Evolutionary conservation across 2,797 vertebrate genomes (phyloP).

Genomic region (Sus cebifrons): DNA sequence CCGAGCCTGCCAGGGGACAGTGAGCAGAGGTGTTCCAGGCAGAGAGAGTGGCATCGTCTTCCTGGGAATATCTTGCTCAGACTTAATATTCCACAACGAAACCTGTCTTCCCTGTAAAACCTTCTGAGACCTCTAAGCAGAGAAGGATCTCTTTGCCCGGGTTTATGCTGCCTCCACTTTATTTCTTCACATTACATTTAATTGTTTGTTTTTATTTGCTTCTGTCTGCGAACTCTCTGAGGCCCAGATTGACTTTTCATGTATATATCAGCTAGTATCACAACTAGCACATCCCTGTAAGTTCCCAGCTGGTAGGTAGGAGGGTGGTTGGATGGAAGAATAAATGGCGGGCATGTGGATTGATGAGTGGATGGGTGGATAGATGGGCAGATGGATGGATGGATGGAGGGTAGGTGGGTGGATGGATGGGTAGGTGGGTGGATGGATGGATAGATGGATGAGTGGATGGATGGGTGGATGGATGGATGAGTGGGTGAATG

Average conservation of each 20-base stretch:
- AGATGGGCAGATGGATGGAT: not conserved
- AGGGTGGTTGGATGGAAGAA: not conserved
- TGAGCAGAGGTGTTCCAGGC: not conserved
- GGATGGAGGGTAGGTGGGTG: not conserved
- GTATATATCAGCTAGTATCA: not conserved
- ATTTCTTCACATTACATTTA: not conserved
- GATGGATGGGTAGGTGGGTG: not conserved
- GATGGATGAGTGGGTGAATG: not conserved
- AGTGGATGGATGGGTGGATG: not conserved
- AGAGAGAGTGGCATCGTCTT: fast-evolving
- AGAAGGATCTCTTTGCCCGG: not conserved
- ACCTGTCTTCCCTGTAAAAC: not conserved
- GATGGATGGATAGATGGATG: not conserved
- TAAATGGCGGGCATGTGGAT: too few species aligned
- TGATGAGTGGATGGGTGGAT: not conserved
- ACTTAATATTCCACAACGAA: not conserved
- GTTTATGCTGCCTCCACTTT: not conserved
- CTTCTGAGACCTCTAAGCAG: not conserved
- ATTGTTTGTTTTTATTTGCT: not conserved
- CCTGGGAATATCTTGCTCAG: not conserved
- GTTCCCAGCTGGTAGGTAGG: not conserved
- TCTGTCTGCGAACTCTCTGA: not conserved
- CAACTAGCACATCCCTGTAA: not conserved
- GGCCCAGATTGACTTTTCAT: not conserved
- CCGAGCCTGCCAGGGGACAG: not conserved